These are phyloP conservation scores for Ooceraea biroi DNA, from an alignment of 1,140 invertebrate species.

Conservation along the genomic window DNA sequence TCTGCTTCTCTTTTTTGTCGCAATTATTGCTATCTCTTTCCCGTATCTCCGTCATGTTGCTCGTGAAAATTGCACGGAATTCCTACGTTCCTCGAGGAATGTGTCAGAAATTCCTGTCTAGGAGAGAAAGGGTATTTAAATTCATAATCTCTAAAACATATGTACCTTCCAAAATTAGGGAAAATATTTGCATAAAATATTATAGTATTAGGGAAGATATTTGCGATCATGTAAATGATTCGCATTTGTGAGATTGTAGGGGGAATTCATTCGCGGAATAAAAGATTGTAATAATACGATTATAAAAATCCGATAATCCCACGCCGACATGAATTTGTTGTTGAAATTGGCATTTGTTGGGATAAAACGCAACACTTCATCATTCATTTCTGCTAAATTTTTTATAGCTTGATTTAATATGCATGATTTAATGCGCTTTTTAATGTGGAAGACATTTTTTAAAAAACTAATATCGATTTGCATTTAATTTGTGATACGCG, in stretches of 20 bases:
- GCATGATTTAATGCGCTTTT: background rate
- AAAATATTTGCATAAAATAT: conserved; percentile 29
- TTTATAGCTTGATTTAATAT: background rate
- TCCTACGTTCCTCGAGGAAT: conserved; percentile 42
- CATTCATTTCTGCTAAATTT: background rate
- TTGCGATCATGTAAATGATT: conserved; percentile 6
- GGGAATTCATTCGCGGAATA: background rate
- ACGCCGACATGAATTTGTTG: background rate
- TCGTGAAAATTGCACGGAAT: conserved; percentile 63
- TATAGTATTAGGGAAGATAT: conserved; percentile 42
- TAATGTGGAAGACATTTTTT: background rate
- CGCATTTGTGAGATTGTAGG: background rate
- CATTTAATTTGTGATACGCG: background rate
- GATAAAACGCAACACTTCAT: background rate
- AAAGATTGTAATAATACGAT: conserved; percentile 27
- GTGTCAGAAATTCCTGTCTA: conserved; percentile 46
- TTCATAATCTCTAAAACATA: conserved; percentile 24
- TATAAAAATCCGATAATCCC: conserved; percentile 27
- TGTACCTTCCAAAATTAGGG: conserved; percentile 1
- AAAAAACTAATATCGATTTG: conserved; percentile 1
- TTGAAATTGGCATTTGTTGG: background rate
- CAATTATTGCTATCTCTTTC: background rate
- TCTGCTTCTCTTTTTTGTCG: conserved; percentile 30
- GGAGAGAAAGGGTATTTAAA: conserved; percentile 29
- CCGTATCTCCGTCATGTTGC: conserved; percentile 23